Percentiles rank a stretch among this genome's conserved stretches.
These are phyloP conservation scores for Eutolmus rufibarbis DNA, from an alignment of 2,888 invertebrate species.

Conservation along the genomic window DNA sequence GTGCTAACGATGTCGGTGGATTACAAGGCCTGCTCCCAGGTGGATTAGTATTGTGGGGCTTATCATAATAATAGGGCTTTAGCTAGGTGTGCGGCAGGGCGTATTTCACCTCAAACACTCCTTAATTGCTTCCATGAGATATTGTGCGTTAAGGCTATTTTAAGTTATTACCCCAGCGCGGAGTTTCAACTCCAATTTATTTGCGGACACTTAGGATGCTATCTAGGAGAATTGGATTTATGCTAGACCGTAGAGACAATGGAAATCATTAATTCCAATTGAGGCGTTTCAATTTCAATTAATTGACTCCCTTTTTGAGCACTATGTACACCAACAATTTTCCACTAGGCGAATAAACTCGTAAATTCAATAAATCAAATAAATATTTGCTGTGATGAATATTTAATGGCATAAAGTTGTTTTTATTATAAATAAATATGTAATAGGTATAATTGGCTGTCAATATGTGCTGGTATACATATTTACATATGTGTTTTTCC, in stretches of 20 bases:
- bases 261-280: neutral
- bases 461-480: no score
- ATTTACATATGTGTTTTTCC: no score
- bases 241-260: neutral
- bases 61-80: neutral
- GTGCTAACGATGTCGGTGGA: constrained; percentile 6
- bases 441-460: no score
- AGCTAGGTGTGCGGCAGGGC: neutral
- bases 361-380: no score
- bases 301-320: neutral
- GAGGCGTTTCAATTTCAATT: neutral
- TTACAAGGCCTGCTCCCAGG: neutral
- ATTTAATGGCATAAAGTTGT: neutral
- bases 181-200: neutral
- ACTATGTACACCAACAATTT: neutral
- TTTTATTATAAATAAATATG: no score
- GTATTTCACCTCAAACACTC: neutral
- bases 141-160: neutral
- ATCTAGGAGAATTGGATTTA: neutral
- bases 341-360: neutral
- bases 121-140: neutral
- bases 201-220: neutral
- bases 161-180: neutral
- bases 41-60: neutral
- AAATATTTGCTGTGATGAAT: neutral